These are phyloP conservation scores for Ametastegia equiseti DNA, from an alignment of 2,888 invertebrate species.

Conservation along the genomic window DNA sequence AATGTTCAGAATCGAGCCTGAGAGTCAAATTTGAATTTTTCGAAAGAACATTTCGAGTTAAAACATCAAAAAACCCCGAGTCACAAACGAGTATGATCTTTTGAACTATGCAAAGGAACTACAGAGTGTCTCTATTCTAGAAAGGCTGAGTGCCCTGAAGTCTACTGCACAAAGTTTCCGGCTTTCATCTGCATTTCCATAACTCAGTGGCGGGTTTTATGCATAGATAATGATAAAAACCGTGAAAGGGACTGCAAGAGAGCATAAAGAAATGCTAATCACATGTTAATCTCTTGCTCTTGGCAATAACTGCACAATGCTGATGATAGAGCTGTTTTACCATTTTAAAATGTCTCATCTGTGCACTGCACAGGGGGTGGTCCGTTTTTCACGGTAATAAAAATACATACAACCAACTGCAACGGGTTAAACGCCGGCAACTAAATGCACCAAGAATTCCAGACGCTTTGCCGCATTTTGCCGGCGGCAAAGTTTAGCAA, in stretches of 20 bases:
- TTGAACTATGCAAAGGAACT: neutral
- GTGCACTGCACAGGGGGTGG: too few species aligned
- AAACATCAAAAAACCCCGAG: neutral
- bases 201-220: neutral
- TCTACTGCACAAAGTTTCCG: too few species aligned
- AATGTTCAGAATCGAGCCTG: too few species aligned
- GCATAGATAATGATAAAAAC: too few species aligned
- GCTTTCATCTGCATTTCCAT: slow-evolving; percentile 6
- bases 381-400: neutral
- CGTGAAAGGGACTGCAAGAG: neutral
- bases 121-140: neutral
- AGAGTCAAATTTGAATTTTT: neutral
- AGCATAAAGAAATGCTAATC: neutral
- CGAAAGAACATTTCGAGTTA: neutral
- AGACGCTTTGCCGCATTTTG: neutral
- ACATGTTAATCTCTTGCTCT: neutral
- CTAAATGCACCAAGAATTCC: slow-evolving; percentile 20
- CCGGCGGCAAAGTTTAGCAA: neutral
- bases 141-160: neutral
- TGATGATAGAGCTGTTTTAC: neutral
- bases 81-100: neutral
- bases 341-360: neutral
- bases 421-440: slow-evolving; percentile 2
- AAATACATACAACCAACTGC: too few species aligned
- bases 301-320: slow-evolving; percentile 2